A percentile compares a stretch with the other conserved stretches of the same genome.
These are phyloP conservation scores for Lepidothrix coronata DNA, from an alignment of 2,113 vertebrate species.

Conservation along the genomic window DNA sequence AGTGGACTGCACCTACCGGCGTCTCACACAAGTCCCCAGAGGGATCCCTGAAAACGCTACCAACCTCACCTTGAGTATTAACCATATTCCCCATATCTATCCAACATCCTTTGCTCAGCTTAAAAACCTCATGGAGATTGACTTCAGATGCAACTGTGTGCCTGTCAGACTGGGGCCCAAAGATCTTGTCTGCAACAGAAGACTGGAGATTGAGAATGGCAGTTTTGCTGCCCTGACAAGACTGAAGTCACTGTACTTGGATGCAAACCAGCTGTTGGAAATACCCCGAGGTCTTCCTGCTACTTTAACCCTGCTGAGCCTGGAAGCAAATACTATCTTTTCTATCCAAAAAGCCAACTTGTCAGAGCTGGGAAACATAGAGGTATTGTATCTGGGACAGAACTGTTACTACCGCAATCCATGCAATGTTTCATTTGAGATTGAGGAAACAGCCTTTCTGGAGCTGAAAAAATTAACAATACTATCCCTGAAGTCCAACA, in stretches of 20 bases:
- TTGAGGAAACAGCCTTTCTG: slow-evolving; percentile 82
- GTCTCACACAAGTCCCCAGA: slow-evolving; percentile 75
- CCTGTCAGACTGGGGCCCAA: slow-evolving; percentile 86
- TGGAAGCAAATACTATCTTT: slow-evolving; percentile 89
- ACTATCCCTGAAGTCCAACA: slow-evolving; percentile 90
- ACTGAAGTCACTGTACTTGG: slow-evolving; percentile 86
- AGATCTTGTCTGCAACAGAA: slow-evolving; percentile 72
- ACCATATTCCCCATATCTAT: slow-evolving; percentile 82
- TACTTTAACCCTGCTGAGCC: slow-evolving; percentile 82
- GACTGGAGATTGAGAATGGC: slow-evolving; percentile 67
- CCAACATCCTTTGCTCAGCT: slow-evolving; percentile 79
- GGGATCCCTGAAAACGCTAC: slow-evolving; percentile 85
- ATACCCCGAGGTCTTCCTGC: slow-evolving; percentile 85
- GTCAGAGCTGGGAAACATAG: slow-evolving; percentile 79
- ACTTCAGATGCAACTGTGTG: slow-evolving; percentile 94
- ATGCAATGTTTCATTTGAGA: slow-evolving; percentile 83
- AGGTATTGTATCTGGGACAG: slow-evolving; percentile 87
- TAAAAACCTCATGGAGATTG: slow-evolving; percentile 83
- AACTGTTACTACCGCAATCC: slow-evolving; percentile 96
- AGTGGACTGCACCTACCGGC: slow-evolving; percentile 87
- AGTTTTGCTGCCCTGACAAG: slow-evolving; percentile 78
- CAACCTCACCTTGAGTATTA: slow-evolving; percentile 92
- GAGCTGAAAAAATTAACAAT: slow-evolving; percentile 79
- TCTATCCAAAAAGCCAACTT: slow-evolving; percentile 79
- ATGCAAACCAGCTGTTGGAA: slow-evolving; percentile 86